These are phyloP conservation scores for Scrobipalpa costella DNA, from an alignment of 2,888 invertebrate species.

Conservation along the genomic window DNA sequence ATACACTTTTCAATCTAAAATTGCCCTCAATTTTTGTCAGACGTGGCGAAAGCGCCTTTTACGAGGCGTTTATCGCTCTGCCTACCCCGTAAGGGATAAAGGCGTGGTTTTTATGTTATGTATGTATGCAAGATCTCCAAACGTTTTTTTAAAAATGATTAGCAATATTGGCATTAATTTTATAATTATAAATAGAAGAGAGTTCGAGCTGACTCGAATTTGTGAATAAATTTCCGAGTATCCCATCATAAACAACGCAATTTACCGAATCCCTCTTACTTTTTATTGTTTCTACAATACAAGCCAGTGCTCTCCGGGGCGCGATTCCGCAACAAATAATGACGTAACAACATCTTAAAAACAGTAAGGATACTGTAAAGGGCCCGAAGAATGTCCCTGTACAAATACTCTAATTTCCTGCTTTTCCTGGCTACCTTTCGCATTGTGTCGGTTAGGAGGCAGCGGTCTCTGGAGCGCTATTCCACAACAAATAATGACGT, in stretches of 20 bases:
- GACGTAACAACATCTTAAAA: constrained; percentile 19
- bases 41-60: no score
- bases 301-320: constrained; percentile 1
- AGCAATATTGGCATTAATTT: no score
- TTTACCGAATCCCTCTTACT: constrained; percentile 11
- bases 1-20: no score
- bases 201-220: not conserved
- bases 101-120: no score
- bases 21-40: no score
- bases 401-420: constrained; percentile 17
- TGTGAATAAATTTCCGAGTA: not conserved
- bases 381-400: constrained; percentile 14
- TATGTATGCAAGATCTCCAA: no score
- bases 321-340: constrained; percentile 10
- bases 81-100: no score
- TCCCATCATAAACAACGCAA: not conserved
- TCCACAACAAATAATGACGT: constrained; percentile 37
- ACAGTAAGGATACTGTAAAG: constrained; percentile 18
- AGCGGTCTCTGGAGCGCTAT: constrained; percentile 20
- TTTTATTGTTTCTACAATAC: constrained; percentile 14
- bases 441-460: constrained; percentile 3
- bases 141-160: no score
- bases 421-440: constrained; percentile 14
- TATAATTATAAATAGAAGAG: no score
- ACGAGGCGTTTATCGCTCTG: no score